Base-by-base conservation (phyloP, 1,140 invertebrate genomes). In the Achatina immaculata region DNA sequence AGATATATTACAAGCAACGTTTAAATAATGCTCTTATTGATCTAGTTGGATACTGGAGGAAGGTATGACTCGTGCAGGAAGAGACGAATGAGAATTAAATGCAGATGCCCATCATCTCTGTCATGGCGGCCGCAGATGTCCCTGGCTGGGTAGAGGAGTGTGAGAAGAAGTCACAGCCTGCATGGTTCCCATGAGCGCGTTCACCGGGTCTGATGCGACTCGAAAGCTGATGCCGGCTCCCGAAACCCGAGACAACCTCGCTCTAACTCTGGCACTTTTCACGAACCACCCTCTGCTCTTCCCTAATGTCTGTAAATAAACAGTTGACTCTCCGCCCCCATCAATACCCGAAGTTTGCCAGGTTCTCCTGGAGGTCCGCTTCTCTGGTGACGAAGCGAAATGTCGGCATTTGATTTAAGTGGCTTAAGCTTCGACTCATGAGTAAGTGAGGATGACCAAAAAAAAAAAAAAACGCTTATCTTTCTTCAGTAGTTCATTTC, bases 251-350 rank as follows among this genome's bases (percentile, higher is more conserved):
- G 19, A 62, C 58, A 62, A 51, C 71, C 71, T 28, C 42, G 36
- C n/a, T 3, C 34, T 73, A 21, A 28, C 24, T 34, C 43, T 73
- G 11, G 0, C 71, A 2, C 71, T 45, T 62, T 62, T 62, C 58
- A 69, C 19, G 38, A 4, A 24, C 42, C 31, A 14, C 11, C 3
- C 2, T 73, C 42, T 73, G 48, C 21, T 43, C 71, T 11, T 43
- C 28, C 38, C 28, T 73, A 73, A 73, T 73, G 71, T 73, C 43
- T 0, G 71, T 43, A 73, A 73, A 73, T 73, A 73, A 73, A 73
- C 71, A 73, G 43, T 43, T 16, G 31, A 68, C 31, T 62, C 28
- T 31, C n/a, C n/a, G 6, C 58, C 7, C 45, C 7, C 19, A 31
- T 62, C 28, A 6, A 62, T 62, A 31, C 0, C 58, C 3, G 2